Evolutionary conservation across 2,888 invertebrate genomes (phyloP).

Genomic region (Lasioglossum figueresi): DNA sequence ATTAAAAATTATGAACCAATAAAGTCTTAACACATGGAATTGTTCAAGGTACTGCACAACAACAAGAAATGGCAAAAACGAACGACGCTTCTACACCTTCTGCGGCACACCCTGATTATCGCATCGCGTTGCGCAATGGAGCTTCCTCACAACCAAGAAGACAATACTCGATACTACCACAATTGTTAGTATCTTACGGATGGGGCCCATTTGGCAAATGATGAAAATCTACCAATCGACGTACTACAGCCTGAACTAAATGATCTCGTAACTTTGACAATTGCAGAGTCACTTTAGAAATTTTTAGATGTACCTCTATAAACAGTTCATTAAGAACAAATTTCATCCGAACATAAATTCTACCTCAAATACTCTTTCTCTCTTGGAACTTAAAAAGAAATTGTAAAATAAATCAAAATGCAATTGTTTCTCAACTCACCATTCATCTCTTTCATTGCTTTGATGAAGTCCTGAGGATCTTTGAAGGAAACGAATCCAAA

Average conservation of each 20-base stretch:
- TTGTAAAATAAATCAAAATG: not conserved
- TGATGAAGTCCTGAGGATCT: constrained; percentile 98
- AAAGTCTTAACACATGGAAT: not conserved
- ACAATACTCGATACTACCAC: constrained; percentile 84
- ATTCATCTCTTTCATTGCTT: constrained; percentile 99
- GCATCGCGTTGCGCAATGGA: constrained; percentile 73
- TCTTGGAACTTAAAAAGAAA: not conserved
- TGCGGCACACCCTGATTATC: constrained; percentile 67
- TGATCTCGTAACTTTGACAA: constrained; percentile 58
- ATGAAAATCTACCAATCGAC: constrained; percentile 33
- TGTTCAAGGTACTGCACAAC: constrained; percentile 53
- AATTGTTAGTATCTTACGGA: constrained; percentile 85
- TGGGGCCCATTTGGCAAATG: constrained; percentile 85
- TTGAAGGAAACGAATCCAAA: constrained; percentile 99
- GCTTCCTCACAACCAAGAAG: constrained; percentile 71
- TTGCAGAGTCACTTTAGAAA: constrained; percentile 2
- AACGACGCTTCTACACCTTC: constrained; percentile 48
- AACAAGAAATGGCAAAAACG: constrained; percentile 53
- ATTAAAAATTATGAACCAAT: not conserved
- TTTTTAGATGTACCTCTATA: constrained; percentile 7
- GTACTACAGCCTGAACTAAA: constrained; percentile 30
- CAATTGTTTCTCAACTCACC: constrained; percentile 86
- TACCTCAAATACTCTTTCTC: not conserved
- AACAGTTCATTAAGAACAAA: not conserved
- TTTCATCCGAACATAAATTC: constrained; percentile 2